Evolutionary conservation across 2,113 vertebrate genomes (phyloP), one percentile per base, ranked within the genome.

Genomic region (Stictonetta naevosa): DNA sequence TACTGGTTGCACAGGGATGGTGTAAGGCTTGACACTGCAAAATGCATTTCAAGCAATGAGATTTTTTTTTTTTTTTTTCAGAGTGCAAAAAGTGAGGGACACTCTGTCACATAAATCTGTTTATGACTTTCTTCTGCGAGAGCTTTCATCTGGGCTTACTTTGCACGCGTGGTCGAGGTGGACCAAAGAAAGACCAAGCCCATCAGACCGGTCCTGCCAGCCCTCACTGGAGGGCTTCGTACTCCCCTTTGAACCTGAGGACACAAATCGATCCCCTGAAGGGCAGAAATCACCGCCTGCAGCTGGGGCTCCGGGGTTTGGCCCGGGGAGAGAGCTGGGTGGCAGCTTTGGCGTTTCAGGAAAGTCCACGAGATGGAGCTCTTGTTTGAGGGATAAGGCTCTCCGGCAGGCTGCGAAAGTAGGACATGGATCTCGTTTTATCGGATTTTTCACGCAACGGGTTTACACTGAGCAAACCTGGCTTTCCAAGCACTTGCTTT

Each of bases 341-440:
- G 66, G 29, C 28, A 53, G 50, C 20, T 62, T 50, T 1, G 18
- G 12, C 11, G 3, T 91, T 93, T 81, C 64, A 40, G 62, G 64
- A 73, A 84, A 91, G 84, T 16, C 98, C 98, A 97, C 96, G 96
- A 98, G 98, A 96, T 98, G 98, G 98, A 95, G 96, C 96, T 97
- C 93, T 96, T 97, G 98, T 58, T 95, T 96, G 97, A 95, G 83
- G 77, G 94, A 98, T 93, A 20, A 50, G 67, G 73, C 74, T 64
- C 74, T 64, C 31, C 2, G 6, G 28, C 25, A 4, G 58, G 38
- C 64, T 46, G 33, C 29, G 38, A 34, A 69, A 91, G 66, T 26
- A 18, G 40, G 52, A 63, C 79, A 4, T 29, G 36, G 75, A 86
- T 34, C 10, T 64, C 6, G 2, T 20, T 86, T 85, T 11, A 56